These are phyloP conservation scores for Pantelozetes paolii DNA, from an alignment of 2,888 invertebrate species.

Conservation along the genomic window DNA sequence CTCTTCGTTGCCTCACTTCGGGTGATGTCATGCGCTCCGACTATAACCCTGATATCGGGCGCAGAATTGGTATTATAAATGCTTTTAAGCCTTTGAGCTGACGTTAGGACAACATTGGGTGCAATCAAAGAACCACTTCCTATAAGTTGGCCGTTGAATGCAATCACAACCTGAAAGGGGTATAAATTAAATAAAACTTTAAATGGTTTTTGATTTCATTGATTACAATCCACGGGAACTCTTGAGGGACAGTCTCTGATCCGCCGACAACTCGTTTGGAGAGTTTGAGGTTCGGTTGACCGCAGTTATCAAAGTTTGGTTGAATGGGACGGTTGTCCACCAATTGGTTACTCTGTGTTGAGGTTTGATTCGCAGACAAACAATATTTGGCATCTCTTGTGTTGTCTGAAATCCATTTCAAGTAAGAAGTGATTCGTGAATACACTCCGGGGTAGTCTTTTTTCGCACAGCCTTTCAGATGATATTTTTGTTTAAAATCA, in stretches of 20 bases:
- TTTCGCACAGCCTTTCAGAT: constrained; percentile 29
- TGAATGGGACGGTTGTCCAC: not conserved
- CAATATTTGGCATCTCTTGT: constrained; percentile 25
- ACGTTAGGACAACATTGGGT: constrained; percentile 24
- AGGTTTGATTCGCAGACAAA: not conserved
- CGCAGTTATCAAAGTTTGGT: not conserved
- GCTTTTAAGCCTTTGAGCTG: constrained; percentile 21
- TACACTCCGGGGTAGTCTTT: constrained; percentile 35
- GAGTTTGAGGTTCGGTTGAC: constrained; percentile 26
- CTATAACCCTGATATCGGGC: constrained; percentile 4
- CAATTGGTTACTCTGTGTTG: not conserved
- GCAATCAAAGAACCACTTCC: constrained; percentile 35
- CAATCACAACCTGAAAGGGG: constrained; percentile 15
- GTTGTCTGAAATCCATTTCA: constrained; percentile 31
- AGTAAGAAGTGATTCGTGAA: constrained; percentile 14
- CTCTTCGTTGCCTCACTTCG: not conserved
- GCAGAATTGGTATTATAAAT: not conserved
- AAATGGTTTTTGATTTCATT: not conserved
- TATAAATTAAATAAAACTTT: not conserved
- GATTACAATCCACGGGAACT: constrained; percentile 37
- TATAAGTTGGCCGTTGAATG: constrained; percentile 21
- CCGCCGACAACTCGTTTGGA: constrained; percentile 27
- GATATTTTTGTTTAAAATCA: not conserved
- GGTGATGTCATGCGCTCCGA: constrained; percentile 34
- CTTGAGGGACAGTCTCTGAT: constrained; percentile 27